Base-by-base conservation (phyloP, 2,888 invertebrate species). In the Venusia cambrica region DNA sequence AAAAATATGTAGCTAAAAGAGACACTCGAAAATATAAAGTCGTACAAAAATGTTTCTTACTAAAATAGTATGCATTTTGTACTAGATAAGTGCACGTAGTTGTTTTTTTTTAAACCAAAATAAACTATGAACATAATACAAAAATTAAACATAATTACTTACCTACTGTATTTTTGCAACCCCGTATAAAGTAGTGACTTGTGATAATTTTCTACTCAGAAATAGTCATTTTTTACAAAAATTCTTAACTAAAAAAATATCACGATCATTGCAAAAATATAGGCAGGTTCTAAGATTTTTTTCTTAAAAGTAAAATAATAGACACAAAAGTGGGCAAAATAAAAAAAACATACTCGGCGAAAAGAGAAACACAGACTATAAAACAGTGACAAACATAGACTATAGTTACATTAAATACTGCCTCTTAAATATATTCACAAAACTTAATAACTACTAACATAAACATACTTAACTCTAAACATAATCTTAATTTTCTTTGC, bases 291-390 rank as follows among this genome's bases (percentile, higher is more conserved):
- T n/a, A n/a, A n/a, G n/a, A n/a, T n/a, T n/a, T n/a, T n/a, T n/a
- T n/a, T n/a, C n/a, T n/a, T n/a, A n/a, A n/a, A n/a, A n/a, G n/a
- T n/a, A n/a, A n/a, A n/a, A n/a, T n/a, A n/a, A n/a, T n/a, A n/a
- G n/a, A n/a, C n/a, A n/a, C n/a, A n/a, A 29, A 21, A 24, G 26
- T 6, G 21, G 21, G 26, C 17, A 17, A 22, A 28, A 44, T 20
- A 20, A 25, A 33, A 38, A 34, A 47, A 32, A 39, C 40, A 38
- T 27, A 48, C 35, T 25, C 27, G n/a, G n/a, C n/a, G n/a, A n/a
- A n/a, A n/a, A n/a, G n/a, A n/a, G n/a, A n/a, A n/a, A n/a, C 36
- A 64, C 62, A 69, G 57, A 67, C 57, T 60, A 57, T 52, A 59
- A 64, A 55, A 45, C 19, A 65, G n/a, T n/a, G n/a, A n/a, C n/a